phyloP scores from a whole-genome alignment of 1,140 invertebrate genomes.

The Magallana gigas region DNA sequence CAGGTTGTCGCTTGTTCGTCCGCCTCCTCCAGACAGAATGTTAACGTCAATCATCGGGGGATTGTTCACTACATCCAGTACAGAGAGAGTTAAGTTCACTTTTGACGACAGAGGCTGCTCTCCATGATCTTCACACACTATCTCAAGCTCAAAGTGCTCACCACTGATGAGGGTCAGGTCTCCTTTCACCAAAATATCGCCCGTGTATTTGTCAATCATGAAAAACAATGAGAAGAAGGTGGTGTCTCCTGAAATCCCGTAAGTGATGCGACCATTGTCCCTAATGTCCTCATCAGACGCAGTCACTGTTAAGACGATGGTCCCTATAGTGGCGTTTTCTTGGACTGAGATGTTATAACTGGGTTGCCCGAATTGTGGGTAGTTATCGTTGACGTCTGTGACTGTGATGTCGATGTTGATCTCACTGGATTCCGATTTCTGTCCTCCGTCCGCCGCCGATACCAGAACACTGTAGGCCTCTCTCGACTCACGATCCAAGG shows the following conservation, averaged over 20 bases:
- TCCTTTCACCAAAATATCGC: constrained; percentile 56
- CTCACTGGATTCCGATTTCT: constrained; percentile 83
- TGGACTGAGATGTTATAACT: constrained; percentile 63
- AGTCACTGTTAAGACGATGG: constrained; percentile 88
- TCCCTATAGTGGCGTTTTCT: constrained; percentile 81
- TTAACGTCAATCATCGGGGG: constrained; percentile 88
- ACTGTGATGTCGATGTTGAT: constrained; percentile 68
- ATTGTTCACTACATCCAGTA: constrained; percentile 96
- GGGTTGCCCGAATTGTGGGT: constrained; percentile 86
- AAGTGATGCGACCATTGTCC: constrained; percentile 49
- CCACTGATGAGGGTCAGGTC: constrained; percentile 58
- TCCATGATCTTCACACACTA: constrained; percentile 79
- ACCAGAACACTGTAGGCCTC: constrained; percentile 94
- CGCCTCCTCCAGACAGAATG: constrained; percentile 51
- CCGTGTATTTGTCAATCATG: constrained; percentile 70
- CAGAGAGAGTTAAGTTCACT: constrained; percentile 82
- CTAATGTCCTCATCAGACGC: constrained; percentile 89
- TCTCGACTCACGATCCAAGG: constrained; percentile 87
- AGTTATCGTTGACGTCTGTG: constrained; percentile 95
- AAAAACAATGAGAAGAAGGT: constrained; percentile 52
- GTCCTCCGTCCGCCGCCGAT: constrained; percentile 91
- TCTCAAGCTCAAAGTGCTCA: constrained; percentile 73
- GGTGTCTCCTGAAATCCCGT: constrained; percentile 47
- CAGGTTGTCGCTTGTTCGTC: constrained; percentile 65
- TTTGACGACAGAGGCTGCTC: constrained; percentile 80